Base-by-base conservation (phyloP, 37 sponge, comb jelly and placozoan genomes). In the Bolinopsis microptera region DNA sequence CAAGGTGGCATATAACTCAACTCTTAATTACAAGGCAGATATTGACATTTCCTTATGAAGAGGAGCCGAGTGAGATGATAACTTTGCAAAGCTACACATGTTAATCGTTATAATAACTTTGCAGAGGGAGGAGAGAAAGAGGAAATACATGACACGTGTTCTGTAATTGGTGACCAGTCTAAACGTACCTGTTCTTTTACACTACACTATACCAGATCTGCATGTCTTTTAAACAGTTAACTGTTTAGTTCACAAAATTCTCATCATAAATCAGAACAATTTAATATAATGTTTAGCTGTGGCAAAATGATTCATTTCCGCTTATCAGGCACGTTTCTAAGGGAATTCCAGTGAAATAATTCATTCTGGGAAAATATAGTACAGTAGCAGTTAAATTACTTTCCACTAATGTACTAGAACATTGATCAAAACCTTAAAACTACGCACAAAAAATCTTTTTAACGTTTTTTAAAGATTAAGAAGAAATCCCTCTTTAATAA, bases 11-110 rank as follows among this genome's bases (percentile, higher is more conserved):
- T 48, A 18, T 48, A 5, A 48, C 61, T 48, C 61, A 48, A 48
- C 9, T 18, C 61, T 48, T 48, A 48, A 48, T 48, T 48, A 72
- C 75, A 28, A 30, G 75, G 3, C 75, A 72, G 75, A 72, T 30
- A 72, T 72, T 72, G 75, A 28, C 31, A 72, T 72, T 30, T 72
- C 31, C 75, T 72, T 8, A 72, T n/a, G 31, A 72, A 72, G 31
- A 72, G 75, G 75, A 48, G 75, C 18, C 31, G 75, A 30, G 26
- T 30, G 18, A 72, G 31, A 72, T 3, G 75, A 30, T 5, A 8
- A 72, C 5, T 8, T n/a, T 5, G 31, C 31, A n/a, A 13, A 48
- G 61, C 9, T 18, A 13, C 61, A 48, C 61, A 48, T 13, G 61
- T 48, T 48, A 48, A 48, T 18, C 61, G 61, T 48, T 5, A 48